Conservation (phyloP, 2,797 vertebrate genomes). For the Oreortyx pictus region DNA sequence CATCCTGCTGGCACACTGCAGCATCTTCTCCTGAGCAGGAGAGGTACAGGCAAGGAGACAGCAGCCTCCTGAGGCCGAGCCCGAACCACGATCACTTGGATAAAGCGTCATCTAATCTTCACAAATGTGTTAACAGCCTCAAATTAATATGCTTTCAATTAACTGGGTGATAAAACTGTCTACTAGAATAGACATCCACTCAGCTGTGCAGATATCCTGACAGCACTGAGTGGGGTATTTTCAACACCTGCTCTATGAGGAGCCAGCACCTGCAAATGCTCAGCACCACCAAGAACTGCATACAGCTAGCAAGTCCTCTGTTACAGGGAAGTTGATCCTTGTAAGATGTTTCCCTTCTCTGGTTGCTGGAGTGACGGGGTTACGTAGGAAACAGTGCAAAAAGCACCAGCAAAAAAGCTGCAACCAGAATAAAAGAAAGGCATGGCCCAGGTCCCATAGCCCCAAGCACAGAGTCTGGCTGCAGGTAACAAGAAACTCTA, state of each 20-base stretch:
- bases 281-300: neutral
- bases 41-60: neutral
- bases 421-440: neutral
- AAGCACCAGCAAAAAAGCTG: neutral
- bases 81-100: neutral
- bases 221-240: neutral
- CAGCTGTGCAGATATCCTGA: neutral
- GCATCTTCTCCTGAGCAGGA: neutral
- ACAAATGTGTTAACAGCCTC: conserved; percentile 7
- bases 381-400: neutral
- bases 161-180: conserved; percentile 23
- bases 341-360: neutral
- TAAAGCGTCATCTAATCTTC: conserved; percentile 40
- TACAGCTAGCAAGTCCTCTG: neutral
- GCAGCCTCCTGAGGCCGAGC: neutral
- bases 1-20: neutral
- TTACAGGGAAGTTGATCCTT: neutral
- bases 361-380: neutral
- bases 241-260: neutral
- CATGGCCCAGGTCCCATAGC: neutral
- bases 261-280: conserved; percentile 10
- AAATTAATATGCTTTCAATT: conserved; percentile 25
- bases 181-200: neutral
- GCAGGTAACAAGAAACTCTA: conserved; percentile 46
- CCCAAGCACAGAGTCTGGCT: neutral